phyloP scores from a whole-genome alignment of 2,113 vertebrate species.

The Microtus oregoni region DNA sequence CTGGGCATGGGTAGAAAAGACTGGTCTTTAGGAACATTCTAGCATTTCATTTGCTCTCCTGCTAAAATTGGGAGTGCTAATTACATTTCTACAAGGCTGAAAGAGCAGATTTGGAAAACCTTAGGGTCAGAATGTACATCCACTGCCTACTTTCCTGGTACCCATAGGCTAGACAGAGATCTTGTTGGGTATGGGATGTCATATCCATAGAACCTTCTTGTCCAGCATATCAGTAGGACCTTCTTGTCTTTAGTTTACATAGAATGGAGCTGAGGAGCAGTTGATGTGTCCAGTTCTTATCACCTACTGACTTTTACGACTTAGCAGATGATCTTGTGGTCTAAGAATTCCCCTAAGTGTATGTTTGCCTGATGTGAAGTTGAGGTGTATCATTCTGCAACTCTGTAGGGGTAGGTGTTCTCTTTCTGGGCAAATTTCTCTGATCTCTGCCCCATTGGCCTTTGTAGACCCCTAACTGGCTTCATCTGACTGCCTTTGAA shows the following conservation, averaged over 20 bases:
- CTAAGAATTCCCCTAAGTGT: neutral
- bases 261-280: neutral
- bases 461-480: neutral
- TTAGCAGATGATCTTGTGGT: neutral
- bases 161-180: neutral
- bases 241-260: neutral
- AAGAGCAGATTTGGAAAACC: neutral
- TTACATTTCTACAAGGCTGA: neutral
- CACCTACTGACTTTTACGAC: neutral
- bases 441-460: neutral
- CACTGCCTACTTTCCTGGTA: neutral
- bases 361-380: neutral
- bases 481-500: neutral
- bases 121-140: neutral
- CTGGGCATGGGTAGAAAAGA: neutral
- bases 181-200: rapidly evolving
- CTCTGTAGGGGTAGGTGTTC: neutral
- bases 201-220: neutral
- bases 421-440: neutral
- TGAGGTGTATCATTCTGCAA: neutral
- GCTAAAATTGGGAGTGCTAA: neutral
- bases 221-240: neutral
- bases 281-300: neutral
- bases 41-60: neutral
- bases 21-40: no score